Evolutionary conservation across 1,140 invertebrate genomes (phyloP).

Genomic region (Microplitis demolitor): DNA sequence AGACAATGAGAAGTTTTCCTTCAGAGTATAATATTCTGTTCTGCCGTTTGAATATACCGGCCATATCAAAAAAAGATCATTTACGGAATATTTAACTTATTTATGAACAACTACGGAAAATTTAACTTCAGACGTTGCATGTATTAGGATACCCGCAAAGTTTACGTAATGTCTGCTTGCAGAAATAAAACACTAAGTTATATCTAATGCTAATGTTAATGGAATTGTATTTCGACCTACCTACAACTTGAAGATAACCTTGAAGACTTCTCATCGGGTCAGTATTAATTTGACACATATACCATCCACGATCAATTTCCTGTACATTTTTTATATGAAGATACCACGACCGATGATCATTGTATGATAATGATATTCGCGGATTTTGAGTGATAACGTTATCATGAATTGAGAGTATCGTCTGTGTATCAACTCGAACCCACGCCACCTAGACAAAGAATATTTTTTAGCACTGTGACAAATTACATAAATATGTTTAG

Average conservation of each 20-base stretch:
- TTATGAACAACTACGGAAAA: too few species aligned
- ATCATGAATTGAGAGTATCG: slow-evolving; percentile 87
- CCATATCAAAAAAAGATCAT: too few species aligned
- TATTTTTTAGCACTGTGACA: too few species aligned
- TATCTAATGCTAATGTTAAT: not conserved
- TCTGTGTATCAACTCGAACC: slow-evolving; percentile 90
- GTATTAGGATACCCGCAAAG: too few species aligned
- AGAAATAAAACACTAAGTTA: too few species aligned
- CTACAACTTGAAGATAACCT: slow-evolving; percentile 86
- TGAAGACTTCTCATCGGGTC: slow-evolving; percentile 84
- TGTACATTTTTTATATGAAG: slow-evolving; percentile 83
- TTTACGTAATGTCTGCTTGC: not conserved
- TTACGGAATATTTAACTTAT: too few species aligned
- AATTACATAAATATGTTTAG: too few species aligned
- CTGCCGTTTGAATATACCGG: too few species aligned
- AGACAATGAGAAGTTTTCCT: too few species aligned
- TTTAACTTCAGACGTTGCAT: too few species aligned
- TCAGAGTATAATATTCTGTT: too few species aligned
- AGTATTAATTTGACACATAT: slow-evolving; percentile 85
- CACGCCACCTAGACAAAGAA: slow-evolving; percentile 75
- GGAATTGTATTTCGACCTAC: slow-evolving; percentile 62
- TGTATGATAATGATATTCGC: slow-evolving; percentile 83
- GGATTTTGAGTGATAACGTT: slow-evolving; percentile 88
- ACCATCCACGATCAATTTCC: slow-evolving; percentile 82
- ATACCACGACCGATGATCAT: slow-evolving; percentile 87